Evolutionary conservation across 2,888 invertebrate genomes (phyloP), one percentile per base, ranked within the genome.

Genomic region (Lypha dubia): DNA sequence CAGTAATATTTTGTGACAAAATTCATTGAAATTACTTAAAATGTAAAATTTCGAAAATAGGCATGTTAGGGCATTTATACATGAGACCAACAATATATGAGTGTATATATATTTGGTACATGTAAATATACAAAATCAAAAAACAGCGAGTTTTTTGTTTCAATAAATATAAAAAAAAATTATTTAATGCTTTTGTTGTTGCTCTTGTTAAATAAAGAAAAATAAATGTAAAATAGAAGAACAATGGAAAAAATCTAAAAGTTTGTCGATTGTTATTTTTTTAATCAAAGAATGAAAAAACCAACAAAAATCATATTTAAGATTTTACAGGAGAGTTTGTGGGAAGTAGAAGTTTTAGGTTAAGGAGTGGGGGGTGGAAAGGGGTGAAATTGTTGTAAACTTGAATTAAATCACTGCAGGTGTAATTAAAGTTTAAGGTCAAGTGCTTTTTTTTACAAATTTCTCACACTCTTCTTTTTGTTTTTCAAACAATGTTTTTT

Each of bases 401-500:
- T 58, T 73, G 46, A 24, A 71, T 51, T 65, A 24, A 77, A 77
- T 32, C 24, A 74, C 41, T 81, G 81, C 75, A 82, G 81, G 51
- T 79, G 74, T 74, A 81, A 81, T 81, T 81, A 81, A 84, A 81
- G 84, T 84, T 81, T 81, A 84, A 84, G 84, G 84, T 84, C 84
- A 84, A 81, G 56, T 77, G 38, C 60, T 73, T 22, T 65, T 75
- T 17, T 71, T 60, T 65, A 63, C 53, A 17, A 2, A 22, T 56
- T 60, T 67, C 49, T 28, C 75, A n/a, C 49, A 71, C 32, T 24
- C 28, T 53, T 28, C 13, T 62, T 11, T 28, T 24, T 24, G 28
- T 74, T 35, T 44, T 20, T 28, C 17, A 9, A 58, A 62, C n/a
- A 62, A 63, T 28, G 9, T 5, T n/a, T n/a, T n/a, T n/a, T 6